phyloP scores from a whole-genome alignment of 2,797 vertebrate species.

The Phataginus tricuspis region DNA sequence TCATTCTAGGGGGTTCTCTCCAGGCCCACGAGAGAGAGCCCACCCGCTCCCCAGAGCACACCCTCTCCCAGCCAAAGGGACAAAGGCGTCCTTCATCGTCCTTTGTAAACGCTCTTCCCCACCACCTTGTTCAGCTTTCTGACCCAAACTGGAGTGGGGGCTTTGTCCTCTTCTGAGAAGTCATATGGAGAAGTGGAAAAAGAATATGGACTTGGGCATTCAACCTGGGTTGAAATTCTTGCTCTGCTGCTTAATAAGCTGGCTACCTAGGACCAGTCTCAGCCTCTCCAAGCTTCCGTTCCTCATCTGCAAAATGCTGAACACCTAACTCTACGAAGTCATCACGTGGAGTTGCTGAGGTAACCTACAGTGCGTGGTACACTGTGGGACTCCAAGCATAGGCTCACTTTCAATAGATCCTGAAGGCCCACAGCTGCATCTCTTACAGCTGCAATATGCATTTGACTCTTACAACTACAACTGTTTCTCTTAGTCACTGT shows the following conservation, averaged over 20 bases:
- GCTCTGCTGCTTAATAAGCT: not conserved
- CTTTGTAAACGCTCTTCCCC: not conserved
- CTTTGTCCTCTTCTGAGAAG: not conserved
- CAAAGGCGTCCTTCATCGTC: not conserved
- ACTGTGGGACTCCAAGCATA: not conserved
- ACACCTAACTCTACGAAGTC: no score
- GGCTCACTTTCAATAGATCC: not conserved
- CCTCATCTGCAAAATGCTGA: not conserved
- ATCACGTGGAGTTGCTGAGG: fast-evolving
- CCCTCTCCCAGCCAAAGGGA: not conserved
- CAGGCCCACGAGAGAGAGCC: no score
- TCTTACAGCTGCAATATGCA: not conserved
- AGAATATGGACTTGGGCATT: not conserved
- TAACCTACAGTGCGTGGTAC: fast-evolving
- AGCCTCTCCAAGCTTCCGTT: not conserved
- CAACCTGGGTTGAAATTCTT: not conserved
- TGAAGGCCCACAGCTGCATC: not conserved
- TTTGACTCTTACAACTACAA: not conserved
- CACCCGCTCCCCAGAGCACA: no score
- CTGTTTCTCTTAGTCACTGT: not conserved
- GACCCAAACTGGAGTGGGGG: not conserved
- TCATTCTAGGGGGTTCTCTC: not conserved
- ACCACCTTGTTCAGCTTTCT: not conserved
- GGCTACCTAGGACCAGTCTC: not conserved
- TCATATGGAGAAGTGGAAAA: not conserved